Conservation (phyloP, 2,113 vertebrate genomes). For the Lampris megalopsis region DNA sequence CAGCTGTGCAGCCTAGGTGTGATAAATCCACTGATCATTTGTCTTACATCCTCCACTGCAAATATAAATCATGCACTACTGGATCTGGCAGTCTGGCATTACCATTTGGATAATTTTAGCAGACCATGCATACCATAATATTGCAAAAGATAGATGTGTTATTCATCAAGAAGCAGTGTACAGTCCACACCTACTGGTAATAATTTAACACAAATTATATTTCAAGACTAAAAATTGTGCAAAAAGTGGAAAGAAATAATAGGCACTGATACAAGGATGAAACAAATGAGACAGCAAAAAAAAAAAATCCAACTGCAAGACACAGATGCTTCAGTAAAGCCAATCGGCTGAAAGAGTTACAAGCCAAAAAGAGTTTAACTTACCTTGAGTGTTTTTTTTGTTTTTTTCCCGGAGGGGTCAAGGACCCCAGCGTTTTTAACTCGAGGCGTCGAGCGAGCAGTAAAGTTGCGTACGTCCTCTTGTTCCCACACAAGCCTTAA, state of each 20-base stretch:
- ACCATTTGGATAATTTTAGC: not conserved
- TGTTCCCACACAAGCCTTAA: slow-evolving; percentile 57
- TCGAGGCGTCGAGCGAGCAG: slow-evolving; percentile 47
- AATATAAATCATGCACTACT: slow-evolving; percentile 7
- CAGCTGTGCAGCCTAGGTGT: not conserved
- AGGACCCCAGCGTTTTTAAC: slow-evolving; percentile 55
- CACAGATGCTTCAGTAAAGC: not conserved
- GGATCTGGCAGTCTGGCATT: not conserved
- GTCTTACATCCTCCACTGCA: slow-evolving; percentile 1
- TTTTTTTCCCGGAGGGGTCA: slow-evolving; percentile 59
- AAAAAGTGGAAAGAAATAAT: not conserved
- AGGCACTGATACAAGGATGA: no score
- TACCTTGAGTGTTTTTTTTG: slow-evolving; percentile 47
- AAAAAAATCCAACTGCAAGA: not conserved
- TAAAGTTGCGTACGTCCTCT: slow-evolving; percentile 48
- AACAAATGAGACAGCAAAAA: not conserved
- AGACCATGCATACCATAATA: not conserved
- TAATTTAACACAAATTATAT: not conserved
- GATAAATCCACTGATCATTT: slow-evolving; percentile 11
- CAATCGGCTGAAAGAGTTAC: slow-evolving; percentile 18
- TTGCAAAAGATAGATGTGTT: not conserved
- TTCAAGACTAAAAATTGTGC: not conserved
- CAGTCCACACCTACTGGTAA: not conserved
- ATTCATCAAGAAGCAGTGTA: not conserved
- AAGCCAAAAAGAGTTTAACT: slow-evolving; percentile 54